Evolutionary conservation across 2,888 invertebrate species (phyloP), one percentile per base, ranked within the genome.

Genomic region (Sphaerophoria taeniata): DNA sequence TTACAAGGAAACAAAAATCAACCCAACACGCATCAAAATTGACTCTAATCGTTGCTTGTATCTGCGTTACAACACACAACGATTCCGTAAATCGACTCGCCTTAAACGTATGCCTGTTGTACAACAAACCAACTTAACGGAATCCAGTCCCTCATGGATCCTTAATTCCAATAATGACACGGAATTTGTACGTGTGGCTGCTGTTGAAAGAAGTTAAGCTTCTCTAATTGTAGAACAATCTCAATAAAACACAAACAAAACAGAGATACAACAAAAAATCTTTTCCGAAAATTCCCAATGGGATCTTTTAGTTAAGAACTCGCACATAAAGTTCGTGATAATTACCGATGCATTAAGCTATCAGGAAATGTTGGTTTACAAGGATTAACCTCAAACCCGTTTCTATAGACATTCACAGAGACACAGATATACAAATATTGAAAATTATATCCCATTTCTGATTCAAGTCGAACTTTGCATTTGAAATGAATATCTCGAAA

Each of bases 401-500:
- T 33, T 67, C 7, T 53, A 39, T 39, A 43, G 2, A 11, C 12
- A 43, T 43, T 7, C 9, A 39, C 39, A 39, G 24, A 24, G 24
- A 2, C 24, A 24, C 1, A 24, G 24, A 24, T 2, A 24, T 24
- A 24, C 11, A 43, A 11, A 11, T 43, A 43, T 43, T 6, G 24
- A 24, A 24, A 24, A 24, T 1, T 24, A 2, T 24, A 24, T 24
- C 2, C 24, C 24, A 2, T 24, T 49, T 53, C 55, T 31, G 55
- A 70, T 70, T 69, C 14, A 43, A 36, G 43, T 55, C 43, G 39
- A 69, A 55, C 55, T 70, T 55, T 24, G 55, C 69, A 70, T 55
- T 11, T 43, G 11, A 69, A 43, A 36, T 43, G 39, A 53, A 51
- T 34, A 58, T 14, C 24, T 24, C 24, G 1, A 24, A 2, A 24